Conservation (phyloP, 2,888 invertebrate genomes). For the Scaptomyza polygonia region DNA sequence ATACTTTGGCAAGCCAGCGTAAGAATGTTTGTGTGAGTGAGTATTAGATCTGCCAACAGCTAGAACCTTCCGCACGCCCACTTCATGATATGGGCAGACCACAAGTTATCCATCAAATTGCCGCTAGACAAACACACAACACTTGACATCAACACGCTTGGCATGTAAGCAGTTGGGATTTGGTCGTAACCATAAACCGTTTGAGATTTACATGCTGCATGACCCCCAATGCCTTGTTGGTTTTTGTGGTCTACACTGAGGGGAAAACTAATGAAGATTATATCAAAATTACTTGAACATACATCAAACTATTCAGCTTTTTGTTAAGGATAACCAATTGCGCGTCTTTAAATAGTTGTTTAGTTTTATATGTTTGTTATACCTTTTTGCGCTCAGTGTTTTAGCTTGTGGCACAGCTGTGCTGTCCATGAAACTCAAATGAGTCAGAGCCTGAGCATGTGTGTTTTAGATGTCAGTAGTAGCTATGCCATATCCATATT, state of each 20-base stretch:
- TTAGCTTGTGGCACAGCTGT: conserved; percentile 37
- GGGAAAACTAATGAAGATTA: too few relatives aligned
- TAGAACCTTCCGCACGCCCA: not conserved
- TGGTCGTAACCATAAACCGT: conserved; percentile 76
- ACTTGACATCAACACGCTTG: conserved; percentile 51
- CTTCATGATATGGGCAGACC: conserved; percentile 41
- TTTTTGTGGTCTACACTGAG: conserved; percentile 51
- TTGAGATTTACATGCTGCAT: conserved; percentile 77
- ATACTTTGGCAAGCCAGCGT: conserved; percentile 29
- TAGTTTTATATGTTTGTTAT: too few relatives aligned
- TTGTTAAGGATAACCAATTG: too few relatives aligned
- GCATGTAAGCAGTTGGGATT: conserved; percentile 72
- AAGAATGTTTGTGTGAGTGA: conserved; percentile 4
- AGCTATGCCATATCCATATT: conserved; percentile 32
- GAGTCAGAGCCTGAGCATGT: not conserved
- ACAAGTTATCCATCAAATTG: conserved; percentile 79
- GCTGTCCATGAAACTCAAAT: conserved; percentile 34
- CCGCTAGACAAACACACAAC: conserved; percentile 45
- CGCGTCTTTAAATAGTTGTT: too few relatives aligned
- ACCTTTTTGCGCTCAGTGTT: not conserved
- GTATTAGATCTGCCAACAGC: not conserved
- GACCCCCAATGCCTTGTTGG: conserved; percentile 14
- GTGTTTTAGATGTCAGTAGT: not conserved
- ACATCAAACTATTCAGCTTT: too few relatives aligned
- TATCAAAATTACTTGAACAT: not conserved